These are phyloP conservation scores for Myrmecophaga tridactyla DNA, from an alignment of 2,113 vertebrate genomes.

Conservation along the genomic window DNA sequence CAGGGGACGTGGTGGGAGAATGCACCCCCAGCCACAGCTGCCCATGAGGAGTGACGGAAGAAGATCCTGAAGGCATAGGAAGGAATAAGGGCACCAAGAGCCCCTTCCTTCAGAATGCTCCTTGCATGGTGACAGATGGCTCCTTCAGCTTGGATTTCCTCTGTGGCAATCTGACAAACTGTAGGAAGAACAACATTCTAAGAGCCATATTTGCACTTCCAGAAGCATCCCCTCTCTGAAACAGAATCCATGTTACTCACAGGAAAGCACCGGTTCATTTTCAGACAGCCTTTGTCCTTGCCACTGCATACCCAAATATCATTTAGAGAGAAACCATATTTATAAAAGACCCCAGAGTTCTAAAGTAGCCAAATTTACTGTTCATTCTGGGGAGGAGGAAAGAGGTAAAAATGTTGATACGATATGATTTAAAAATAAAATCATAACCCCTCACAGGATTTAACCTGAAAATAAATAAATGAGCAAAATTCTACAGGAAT, in stretches of 20 bases:
- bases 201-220: not conserved
- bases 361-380: not conserved
- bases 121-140: not conserved
- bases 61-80: not conserved
- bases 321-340: not conserved
- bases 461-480: not conserved
- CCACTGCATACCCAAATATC: not conserved
- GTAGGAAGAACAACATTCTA: not conserved
- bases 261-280: not conserved
- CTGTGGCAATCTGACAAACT: not conserved
- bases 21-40: not conserved
- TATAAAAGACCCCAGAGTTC: not conserved
- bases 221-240: not conserved
- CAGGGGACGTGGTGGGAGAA: too few species aligned
- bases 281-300: not conserved
- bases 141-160: not conserved
- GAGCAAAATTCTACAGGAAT: not conserved
- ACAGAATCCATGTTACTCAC: not conserved
- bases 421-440: slow-evolving; percentile 9
- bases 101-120: not conserved
- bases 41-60: not conserved
- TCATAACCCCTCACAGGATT: not conserved
- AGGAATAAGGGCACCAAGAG: not conserved
- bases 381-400: not conserved
- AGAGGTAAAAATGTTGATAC: slow-evolving; percentile 15